Evolutionary conservation across 2,888 invertebrate species (phyloP).

Genomic region (Aphrophora alni): DNA sequence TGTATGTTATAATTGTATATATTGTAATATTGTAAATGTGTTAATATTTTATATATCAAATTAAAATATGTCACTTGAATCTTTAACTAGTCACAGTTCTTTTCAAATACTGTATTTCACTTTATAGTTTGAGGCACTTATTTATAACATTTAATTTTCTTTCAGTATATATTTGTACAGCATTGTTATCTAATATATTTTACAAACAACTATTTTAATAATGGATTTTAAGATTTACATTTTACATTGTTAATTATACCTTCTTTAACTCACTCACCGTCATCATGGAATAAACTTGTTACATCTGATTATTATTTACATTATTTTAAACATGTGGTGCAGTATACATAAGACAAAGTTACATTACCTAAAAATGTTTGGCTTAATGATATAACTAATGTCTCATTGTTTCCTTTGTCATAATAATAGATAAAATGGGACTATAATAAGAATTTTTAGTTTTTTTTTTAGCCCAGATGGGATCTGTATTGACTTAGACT

Average conservation of each 20-base stretch:
- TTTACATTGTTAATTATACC: not conserved
- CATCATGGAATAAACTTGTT: not conserved
- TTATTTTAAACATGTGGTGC: too few relatives aligned
- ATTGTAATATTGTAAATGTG: not conserved
- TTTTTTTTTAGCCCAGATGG: too few relatives aligned
- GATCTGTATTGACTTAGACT: too few relatives aligned
- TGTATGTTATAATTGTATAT: not conserved
- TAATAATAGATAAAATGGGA: too few relatives aligned
- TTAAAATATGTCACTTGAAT: constrained; percentile 2
- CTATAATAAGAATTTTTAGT: too few relatives aligned
- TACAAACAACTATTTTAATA: not conserved
- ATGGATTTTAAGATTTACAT: not conserved
- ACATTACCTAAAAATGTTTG: too few relatives aligned
- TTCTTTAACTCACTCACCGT: not conserved
- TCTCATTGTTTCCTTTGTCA: too few relatives aligned
- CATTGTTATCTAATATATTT: not conserved
- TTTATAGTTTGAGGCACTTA: not conserved
- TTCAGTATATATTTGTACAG: not conserved
- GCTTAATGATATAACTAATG: too few relatives aligned
- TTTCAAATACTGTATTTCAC: not conserved
- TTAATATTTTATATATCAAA: constrained; percentile 2
- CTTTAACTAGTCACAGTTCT: not conserved
- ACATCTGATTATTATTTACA: too few relatives aligned
- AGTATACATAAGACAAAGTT: too few relatives aligned
- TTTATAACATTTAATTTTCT: not conserved